Percentiles rank a stretch among this genome's conserved stretches.
Evolutionary conservation across 2,113 vertebrate species (phyloP).

Genomic region (Pygathrix nemaeus): DNA sequence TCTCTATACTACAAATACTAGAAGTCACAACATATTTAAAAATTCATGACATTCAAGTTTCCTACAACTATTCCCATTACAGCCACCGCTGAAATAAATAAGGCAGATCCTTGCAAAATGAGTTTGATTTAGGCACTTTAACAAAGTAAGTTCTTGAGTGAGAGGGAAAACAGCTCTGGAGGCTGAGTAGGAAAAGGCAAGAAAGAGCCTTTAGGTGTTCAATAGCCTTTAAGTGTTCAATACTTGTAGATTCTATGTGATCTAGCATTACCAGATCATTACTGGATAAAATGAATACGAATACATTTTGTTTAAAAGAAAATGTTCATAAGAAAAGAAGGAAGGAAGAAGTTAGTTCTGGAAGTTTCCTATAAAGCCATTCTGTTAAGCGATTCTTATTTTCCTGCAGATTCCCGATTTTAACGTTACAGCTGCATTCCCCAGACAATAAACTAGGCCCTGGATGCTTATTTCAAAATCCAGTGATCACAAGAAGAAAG

Average conservation of each 20-base stretch:
- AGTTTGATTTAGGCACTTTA: background rate
- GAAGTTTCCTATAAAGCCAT: constrained; percentile 9
- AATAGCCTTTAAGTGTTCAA: background rate
- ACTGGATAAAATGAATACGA: background rate
- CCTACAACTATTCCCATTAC: background rate
- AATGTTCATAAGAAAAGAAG: background rate
- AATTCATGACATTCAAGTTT: background rate
- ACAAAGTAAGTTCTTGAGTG: background rate
- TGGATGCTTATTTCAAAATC: constrained; percentile 48
- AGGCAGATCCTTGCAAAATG: background rate
- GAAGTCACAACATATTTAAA: background rate
- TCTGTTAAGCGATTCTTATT: constrained; percentile 40
- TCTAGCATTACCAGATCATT: background rate
- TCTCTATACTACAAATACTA: background rate
- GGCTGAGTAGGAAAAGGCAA: background rate
- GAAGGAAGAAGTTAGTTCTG: background rate
- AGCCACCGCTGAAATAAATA: background rate
- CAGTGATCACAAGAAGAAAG: constrained; percentile 58
- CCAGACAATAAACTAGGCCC: constrained; percentile 16
- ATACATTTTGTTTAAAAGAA: background rate
- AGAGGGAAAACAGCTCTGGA: background rate
- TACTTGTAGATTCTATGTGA: background rate
- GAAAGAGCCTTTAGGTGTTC: background rate
- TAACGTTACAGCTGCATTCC: constrained; percentile 35
- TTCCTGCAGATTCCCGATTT: constrained; percentile 22